Percentiles rank a stretch among this genome's conserved stretches.
phyloP scores from a whole-genome alignment of 2,797 vertebrate species.

The Amblyopsis hoosieri region DNA sequence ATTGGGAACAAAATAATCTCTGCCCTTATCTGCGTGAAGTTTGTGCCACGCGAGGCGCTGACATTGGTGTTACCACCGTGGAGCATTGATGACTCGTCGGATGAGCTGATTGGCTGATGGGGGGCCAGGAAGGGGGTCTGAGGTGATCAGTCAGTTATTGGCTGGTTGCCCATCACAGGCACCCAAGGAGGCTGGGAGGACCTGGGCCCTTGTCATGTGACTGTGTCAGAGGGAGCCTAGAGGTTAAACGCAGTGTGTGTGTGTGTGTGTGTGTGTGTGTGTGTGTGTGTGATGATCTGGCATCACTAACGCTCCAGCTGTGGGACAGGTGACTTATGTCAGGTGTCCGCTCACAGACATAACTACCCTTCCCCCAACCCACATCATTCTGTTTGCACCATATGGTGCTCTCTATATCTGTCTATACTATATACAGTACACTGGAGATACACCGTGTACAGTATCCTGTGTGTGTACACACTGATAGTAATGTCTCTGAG shows the following conservation, averaged over 20 bases:
- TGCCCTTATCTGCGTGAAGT: conserved; percentile 67
- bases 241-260: conserved; percentile 56
- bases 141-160: conserved; percentile 69
- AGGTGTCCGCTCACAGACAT: conserved; percentile 50
- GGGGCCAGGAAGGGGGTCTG: conserved; percentile 30
- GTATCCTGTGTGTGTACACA: too few relatives aligned
- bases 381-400: conserved; percentile 24
- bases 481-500: too few relatives aligned
- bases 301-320: conserved; percentile 14
- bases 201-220: conserved; percentile 59
- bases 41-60: conserved; percentile 57
- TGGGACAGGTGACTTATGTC: conserved; percentile 65
- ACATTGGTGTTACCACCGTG: conserved; percentile 79
- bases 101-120: conserved; percentile 76
- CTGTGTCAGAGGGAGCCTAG: conserved; percentile 39
- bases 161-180: conserved; percentile 62
- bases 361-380: conserved; percentile 24
- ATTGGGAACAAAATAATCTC: conserved; percentile 57
- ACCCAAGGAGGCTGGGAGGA: conserved; percentile 75
- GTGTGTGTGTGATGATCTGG: conserved; percentile 7
- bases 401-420: conserved; percentile 31
- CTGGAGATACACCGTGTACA: too few relatives aligned
- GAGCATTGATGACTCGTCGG: conserved; percentile 58
- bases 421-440: too few relatives aligned
- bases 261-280: too few relatives aligned